phyloP scores from a whole-genome alignment of 1,140 invertebrate species.

The Armadillidium nasatum region DNA sequence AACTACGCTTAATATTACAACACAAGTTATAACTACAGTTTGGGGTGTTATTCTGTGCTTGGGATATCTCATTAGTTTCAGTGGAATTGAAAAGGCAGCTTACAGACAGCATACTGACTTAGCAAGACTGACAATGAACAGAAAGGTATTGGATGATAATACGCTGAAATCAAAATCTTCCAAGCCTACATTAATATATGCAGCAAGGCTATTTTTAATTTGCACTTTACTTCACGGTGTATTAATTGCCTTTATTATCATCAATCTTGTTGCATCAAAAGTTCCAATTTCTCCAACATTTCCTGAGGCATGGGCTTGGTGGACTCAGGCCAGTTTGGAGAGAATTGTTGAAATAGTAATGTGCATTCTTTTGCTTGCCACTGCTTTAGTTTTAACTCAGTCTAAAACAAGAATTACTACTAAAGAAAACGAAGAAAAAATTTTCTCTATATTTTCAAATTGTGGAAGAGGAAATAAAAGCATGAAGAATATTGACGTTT shows the following conservation, averaged over 20 bases:
- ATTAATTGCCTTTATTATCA: slow-evolving; percentile 20
- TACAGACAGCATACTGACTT: neutral
- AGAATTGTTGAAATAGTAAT: slow-evolving; percentile 19
- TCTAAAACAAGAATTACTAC: slow-evolving; percentile 8
- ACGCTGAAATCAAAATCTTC: neutral
- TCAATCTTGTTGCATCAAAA: slow-evolving; percentile 16
- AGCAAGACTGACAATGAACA: neutral
- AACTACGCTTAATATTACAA: neutral
- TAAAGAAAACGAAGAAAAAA: slow-evolving; percentile 23
- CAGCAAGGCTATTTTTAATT: slow-evolving; percentile 13
- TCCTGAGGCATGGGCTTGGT: slow-evolving; percentile 22
- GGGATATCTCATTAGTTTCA: neutral
- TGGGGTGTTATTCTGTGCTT: slow-evolving; percentile 1
- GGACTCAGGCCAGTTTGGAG: slow-evolving; percentile 23
- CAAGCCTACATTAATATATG: slow-evolving; percentile 18
- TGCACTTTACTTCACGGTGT: slow-evolving; percentile 21
- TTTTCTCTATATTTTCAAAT: slow-evolving; percentile 18
- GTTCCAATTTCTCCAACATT: slow-evolving; percentile 4
- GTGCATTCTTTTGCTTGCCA: slow-evolving; percentile 7
- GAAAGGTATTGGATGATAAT: neutral
- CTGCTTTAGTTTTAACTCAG: slow-evolving; percentile 24
- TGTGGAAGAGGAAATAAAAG: slow-evolving; percentile 19
- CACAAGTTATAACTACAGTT: neutral
- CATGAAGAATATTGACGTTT: neutral
- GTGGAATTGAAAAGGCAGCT: neutral